These are phyloP conservation scores for Andrena camellia DNA, from an alignment of 2,888 invertebrate genomes.

Conservation along the genomic window DNA sequence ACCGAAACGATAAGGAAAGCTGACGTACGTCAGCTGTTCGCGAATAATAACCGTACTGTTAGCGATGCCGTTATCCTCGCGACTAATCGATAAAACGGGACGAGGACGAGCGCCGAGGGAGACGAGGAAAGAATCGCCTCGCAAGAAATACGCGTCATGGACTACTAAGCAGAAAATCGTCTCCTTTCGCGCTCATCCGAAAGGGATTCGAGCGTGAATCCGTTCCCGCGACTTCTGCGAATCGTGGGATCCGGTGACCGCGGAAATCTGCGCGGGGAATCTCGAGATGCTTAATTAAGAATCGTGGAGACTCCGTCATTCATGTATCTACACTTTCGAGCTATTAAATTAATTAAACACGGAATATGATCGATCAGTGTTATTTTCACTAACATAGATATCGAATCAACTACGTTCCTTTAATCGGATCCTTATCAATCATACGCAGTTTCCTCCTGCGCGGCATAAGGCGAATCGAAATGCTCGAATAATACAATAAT, in stretches of 20 bases:
- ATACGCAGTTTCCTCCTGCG: too few relatives aligned
- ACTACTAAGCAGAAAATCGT: constrained; percentile 43
- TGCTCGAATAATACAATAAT: too few relatives aligned
- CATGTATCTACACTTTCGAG: background rate
- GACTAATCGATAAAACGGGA: background rate
- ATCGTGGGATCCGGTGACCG: background rate
- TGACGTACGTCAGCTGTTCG: constrained; percentile 17
- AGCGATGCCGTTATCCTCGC: constrained; percentile 49
- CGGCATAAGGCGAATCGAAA: too few relatives aligned
- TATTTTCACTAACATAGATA: too few relatives aligned
- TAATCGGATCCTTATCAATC: too few relatives aligned
- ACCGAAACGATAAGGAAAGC: constrained; percentile 47
- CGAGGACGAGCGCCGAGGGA: background rate
- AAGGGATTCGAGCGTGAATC: constrained; percentile 23
- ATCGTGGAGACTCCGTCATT: background rate
- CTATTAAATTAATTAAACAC: too few relatives aligned
- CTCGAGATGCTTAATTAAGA: background rate
- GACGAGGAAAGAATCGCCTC: background rate
- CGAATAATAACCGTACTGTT: constrained; percentile 49
- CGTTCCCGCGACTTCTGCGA: constrained; percentile 4
- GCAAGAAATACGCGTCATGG: constrained; percentile 16
- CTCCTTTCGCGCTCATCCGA: constrained; percentile 6
- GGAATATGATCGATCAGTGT: too few relatives aligned
- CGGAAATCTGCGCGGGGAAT: background rate
- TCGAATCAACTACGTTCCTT: too few relatives aligned